These are phyloP conservation scores for Cyprinodon diabolis DNA, from an alignment of 2,797 vertebrate genomes.

Conservation along the genomic window DNA sequence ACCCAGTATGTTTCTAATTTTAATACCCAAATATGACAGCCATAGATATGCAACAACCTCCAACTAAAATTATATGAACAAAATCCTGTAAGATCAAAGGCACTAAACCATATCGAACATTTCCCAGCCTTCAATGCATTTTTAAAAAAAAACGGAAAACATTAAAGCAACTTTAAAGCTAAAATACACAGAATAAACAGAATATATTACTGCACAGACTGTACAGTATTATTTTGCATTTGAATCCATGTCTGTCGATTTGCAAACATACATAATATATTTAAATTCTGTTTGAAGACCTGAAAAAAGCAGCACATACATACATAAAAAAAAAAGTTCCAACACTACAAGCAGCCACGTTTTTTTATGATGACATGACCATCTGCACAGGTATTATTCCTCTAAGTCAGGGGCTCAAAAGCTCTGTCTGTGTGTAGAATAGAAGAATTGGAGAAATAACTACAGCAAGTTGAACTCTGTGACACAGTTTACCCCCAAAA, in stretches of 20 bases:
- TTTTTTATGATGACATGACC: not conserved
- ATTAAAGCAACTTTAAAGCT: not conserved
- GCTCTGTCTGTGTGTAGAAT: not conserved
- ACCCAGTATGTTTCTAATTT: not conserved
- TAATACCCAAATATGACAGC: not conserved
- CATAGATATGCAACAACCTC: not conserved
- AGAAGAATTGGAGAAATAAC: not conserved
- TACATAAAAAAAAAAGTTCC: not conserved
- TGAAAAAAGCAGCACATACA: not conserved
- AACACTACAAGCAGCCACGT: not conserved
- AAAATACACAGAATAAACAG: not conserved
- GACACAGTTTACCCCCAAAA: not conserved
- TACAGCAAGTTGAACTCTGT: not conserved
- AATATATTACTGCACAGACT: not conserved
- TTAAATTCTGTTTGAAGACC: not conserved
- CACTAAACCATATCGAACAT: not conserved
- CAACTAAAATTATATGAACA: not conserved
- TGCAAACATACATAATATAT: too few relatives aligned
- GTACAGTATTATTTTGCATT: not conserved
- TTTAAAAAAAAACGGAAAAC: not conserved
- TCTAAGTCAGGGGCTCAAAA: not conserved
- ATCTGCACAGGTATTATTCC: not conserved
- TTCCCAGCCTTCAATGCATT: not conserved
- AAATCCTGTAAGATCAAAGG: not conserved
- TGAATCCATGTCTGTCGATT: too few relatives aligned